Evolutionary conservation across 2,797 vertebrate species (phyloP), one percentile per base, ranked within the genome.

Genomic region (Sebastes iracundus): DNA sequence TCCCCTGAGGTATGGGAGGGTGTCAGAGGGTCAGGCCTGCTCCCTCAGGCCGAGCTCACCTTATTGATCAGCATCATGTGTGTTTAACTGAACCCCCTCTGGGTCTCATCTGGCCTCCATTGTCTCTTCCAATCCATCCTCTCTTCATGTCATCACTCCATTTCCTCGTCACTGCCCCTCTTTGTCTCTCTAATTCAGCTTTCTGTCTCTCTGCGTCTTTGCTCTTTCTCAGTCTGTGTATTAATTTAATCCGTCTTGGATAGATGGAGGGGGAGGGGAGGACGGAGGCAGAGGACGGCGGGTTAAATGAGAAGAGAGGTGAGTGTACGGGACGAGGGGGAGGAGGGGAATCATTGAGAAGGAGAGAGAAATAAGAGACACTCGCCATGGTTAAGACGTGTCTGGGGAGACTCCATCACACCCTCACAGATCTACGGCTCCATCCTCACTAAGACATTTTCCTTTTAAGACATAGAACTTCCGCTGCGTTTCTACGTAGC

Each of bases 51-150:
- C 32, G 0, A 53, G 58, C 52, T 8, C 42, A 64, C 67, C 58
- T 82, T 88, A 93, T 88, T 92, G 84, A 91, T 88, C 75, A 73
- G 81, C 38, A 75, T 81, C 77, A 63, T 79, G 58, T 89, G 82
- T 90, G 83, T 90, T 89, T 80, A 87, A 89, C 87, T 79, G 85
- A 68, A 87, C 12, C 80, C 75, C 85, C 66, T 70, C 69, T 80
- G 82, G 73, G 89, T 73, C 75, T 82, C 75, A 82, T 81, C 74
- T 82, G 62, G 65, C 72, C 79, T 83, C 79, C 38, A 64, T 81
- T 56, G 86, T 86, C 80, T 87, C 76, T 52, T 67, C 59, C 75
- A 75, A 87, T 82, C 68, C 46, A 60, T 60, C 67, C 7, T 33
- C 72, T 74, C 66, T n/a, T 67, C 76, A 79, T 84, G 73, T 75